Evolutionary conservation across 2,797 vertebrate genomes (phyloP), one percentile per base, ranked within the genome.

Genomic region (Macrochelys suwanniensis): DNA sequence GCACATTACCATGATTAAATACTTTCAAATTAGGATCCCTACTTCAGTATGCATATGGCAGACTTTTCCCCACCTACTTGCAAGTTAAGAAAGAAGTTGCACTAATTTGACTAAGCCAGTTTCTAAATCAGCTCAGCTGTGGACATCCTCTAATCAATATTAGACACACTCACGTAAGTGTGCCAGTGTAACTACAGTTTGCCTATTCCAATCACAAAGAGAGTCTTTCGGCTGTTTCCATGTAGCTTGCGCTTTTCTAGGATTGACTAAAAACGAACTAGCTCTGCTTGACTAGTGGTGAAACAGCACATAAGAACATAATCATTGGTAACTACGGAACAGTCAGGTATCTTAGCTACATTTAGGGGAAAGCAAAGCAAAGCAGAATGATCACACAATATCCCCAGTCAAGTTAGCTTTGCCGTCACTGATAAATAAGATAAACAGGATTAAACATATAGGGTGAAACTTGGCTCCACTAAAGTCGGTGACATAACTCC

Each of bases 31-130:
- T 6, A 25, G 80, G 89, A 91, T 5, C 1, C 83, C 54, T 95
- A 89, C 50, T 74, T 87, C 15, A 89, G 80, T 3, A 25, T 23
- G 68, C 37, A 84, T 84, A 79, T 45, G 87, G 94, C 92, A 93
- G 71, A 83, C 26, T 87, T 92, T 94, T 90, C 76, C 92, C 89
- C 90, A 28, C 13, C 13, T 54, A 54, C 54, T 23, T 54, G 54
- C 21, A 25, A 54, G 54, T 54, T 54, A 54, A 54, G 23, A 77
- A 88, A 81, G 25, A 88, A 86, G 77, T 78, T 16, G 8, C 33
- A 87, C 11, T 17, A 84, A 53, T 6, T 47, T 0, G 1, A 57
- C 21, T 77, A 92, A 93, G 84, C 37, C 11, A 71, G 68, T 71
- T 71, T 71, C n/a, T 71, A 71, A 71, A 68, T 2, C 4, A 19